Evolutionary conservation across 2,888 invertebrate species (phyloP), one percentile per base, ranked within the genome.

Genomic region (Tribolium freemani): DNA sequence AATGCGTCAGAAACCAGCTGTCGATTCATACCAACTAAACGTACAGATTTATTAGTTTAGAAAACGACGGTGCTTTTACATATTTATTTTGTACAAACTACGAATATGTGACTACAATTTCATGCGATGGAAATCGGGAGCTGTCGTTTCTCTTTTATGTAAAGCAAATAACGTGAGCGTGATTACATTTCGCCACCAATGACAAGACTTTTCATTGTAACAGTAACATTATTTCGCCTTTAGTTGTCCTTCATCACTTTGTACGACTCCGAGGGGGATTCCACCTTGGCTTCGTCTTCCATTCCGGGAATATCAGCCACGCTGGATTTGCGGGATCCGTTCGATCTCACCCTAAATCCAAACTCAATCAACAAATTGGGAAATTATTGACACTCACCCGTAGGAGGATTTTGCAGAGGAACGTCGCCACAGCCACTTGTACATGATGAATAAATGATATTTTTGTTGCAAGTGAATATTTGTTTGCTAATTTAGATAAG

Each of bases 1-100:
- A 57, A n/a, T 66, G 64, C 38, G 21, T 44, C 51, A 68, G 68
- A 60, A 46, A 54, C 44, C 61, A 63, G 61, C 38, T 50, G 61
- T 48, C 56, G 44, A 46, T 64, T 58, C 51, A 64, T 45, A 56
- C 69, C 56, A 63, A 8, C 11, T 20, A 16, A 56, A 11, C 30
- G 67, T 38, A 58, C 67, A 30, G 44, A 68, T 73, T 75, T 75
- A 76, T 75, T 73, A 63, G 64, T 77, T 74, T 75, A 76, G 77
- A 76, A 77, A 77, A 73, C 70, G 67, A 51, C 31, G 10, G 45
- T 60, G 57, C 69, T 57, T 71, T 50, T 71, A 71, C 66, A 71
- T 75, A 69, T 72, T 69, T 70, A 73, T 68, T 75, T 72, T 58
- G 54, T 16, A 51, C 45, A 44, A 66, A 69, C 54, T 71, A 68